phyloP scores from a whole-genome alignment of 2,797 vertebrate genomes.

The Lutra lutra region DNA sequence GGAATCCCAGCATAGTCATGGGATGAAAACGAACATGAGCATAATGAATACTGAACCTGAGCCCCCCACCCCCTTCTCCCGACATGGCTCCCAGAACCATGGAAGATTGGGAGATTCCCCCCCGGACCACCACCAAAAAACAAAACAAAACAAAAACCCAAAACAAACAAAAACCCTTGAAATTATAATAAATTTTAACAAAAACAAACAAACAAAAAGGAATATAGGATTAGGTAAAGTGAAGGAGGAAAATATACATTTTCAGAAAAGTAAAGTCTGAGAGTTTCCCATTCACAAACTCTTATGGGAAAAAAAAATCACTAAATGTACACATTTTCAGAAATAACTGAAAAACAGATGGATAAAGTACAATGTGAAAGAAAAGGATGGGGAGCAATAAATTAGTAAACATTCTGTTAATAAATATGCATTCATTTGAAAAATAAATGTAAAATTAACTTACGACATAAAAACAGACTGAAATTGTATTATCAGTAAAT shows the following conservation, averaged over 20 bases:
- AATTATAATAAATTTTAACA: not conserved
- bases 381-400: not conserved
- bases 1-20: not conserved
- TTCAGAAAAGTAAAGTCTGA: not conserved
- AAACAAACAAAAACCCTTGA: not conserved
- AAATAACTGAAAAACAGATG: not conserved
- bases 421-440: not conserved
- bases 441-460: not conserved
- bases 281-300: not conserved
- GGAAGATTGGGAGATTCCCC: not conserved
- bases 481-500: not conserved
- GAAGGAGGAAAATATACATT: not conserved
- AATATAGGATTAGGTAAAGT: not conserved
- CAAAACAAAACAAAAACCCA: not conserved
- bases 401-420: not conserved
- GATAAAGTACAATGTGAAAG: not conserved
- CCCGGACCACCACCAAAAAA: too few species aligned
- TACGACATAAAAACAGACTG: not conserved
- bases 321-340: not conserved
- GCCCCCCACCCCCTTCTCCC: accelerated
- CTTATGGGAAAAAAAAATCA: not conserved
- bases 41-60: not conserved
- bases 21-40: not conserved
- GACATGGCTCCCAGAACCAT: not conserved
- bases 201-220: not conserved